Evolutionary conservation across 2,113 vertebrate genomes (phyloP), one percentile per base, ranked within the genome.

Genomic region (Phocoena sinus): DNA sequence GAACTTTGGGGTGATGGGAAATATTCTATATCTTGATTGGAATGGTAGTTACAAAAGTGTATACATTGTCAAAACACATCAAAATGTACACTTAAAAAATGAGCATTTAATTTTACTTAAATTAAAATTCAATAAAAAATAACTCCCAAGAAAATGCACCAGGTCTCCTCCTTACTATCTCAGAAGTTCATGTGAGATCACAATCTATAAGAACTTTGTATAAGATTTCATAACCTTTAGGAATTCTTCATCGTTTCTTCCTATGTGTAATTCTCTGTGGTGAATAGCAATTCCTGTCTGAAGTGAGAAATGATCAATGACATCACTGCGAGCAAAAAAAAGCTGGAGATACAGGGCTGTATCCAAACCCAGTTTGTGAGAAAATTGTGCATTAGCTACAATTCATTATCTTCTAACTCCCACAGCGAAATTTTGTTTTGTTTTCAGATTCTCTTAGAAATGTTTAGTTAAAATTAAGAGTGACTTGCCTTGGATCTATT

Each of bases 401-500:
- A 25, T 89, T 94, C 47, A 38, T 5, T 76, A 38, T 38, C 44
- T 94, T 94, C 36, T 17, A 56, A 4, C 8, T 76, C n/a, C 23
- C 60, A 77, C 70, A 2, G 36, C 28, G 20, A 38, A 83, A 20
- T 93, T 90, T 38, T 63, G 5, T 65, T 77, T 94, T 50, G 14
- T 73, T 90, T 95, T 86, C 50, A 88, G 36, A 65, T 89, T 92
- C 3, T 47, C 47, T 86, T 86, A 73, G 58, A 67, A 94, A 56
- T 79, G 63, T n/a, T 92, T 79, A 58, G 47, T 68, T 33, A 82
- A 96, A 96, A 74, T 85, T 80, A 95, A 71, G 94, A 94, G 63
- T 38, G 26, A 15, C 14, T 95, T 80, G 18, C n/a, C 36, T 95
- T 82, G 13, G 31, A 31, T 95, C 20, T 62, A 7, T 63, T 94